phyloP scores from a whole-genome alignment of 64 coral and sea anemone species.

The Exaiptasia diaphana region DNA sequence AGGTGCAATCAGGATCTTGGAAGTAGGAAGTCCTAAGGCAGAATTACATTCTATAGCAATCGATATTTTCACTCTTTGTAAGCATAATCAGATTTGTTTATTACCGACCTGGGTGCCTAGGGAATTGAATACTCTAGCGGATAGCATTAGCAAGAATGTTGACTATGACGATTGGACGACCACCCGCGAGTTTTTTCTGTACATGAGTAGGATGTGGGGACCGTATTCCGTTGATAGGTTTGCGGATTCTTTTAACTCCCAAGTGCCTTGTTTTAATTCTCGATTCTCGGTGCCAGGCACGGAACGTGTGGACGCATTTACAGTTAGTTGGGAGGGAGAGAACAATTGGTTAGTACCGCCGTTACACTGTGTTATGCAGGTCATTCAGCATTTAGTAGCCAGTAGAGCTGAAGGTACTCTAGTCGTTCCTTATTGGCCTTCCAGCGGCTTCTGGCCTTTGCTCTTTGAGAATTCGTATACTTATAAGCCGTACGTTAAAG shows the following conservation, averaged over 20 bases:
- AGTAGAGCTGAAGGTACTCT: neutral
- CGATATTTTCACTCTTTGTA: slow-evolving; percentile 47
- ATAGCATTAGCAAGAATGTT: slow-evolving; percentile 10
- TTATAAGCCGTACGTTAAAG: neutral
- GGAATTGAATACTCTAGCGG: slow-evolving; percentile 28
- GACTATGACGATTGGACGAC: slow-evolving; percentile 45
- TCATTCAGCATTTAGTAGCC: neutral
- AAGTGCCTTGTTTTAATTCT: slow-evolving; percentile 40
- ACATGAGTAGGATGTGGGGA: slow-evolving; percentile 16
- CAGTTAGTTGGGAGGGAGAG: slow-evolving; percentile 10
- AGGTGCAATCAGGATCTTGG: slow-evolving; percentile 16
- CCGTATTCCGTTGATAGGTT: slow-evolving; percentile 53
- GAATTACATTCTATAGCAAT: slow-evolving; percentile 46
- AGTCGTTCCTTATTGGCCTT: slow-evolving; percentile 31
- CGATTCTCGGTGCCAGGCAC: slow-evolving; percentile 22
- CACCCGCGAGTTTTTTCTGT: neutral
- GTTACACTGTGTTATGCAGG: neutral
- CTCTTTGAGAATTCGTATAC: neutral
- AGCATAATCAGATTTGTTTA: neutral
- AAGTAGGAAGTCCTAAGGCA: slow-evolving; percentile 43
- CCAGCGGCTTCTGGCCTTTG: neutral
- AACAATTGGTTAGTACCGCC: slow-evolving; percentile 34
- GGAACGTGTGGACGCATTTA: slow-evolving; percentile 27
- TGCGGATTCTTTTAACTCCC: slow-evolving; percentile 3
- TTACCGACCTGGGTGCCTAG: slow-evolving; percentile 13